phyloP scores from a whole-genome alignment of 2,888 invertebrate genomes.

The Himalopsyche japonica region DNA sequence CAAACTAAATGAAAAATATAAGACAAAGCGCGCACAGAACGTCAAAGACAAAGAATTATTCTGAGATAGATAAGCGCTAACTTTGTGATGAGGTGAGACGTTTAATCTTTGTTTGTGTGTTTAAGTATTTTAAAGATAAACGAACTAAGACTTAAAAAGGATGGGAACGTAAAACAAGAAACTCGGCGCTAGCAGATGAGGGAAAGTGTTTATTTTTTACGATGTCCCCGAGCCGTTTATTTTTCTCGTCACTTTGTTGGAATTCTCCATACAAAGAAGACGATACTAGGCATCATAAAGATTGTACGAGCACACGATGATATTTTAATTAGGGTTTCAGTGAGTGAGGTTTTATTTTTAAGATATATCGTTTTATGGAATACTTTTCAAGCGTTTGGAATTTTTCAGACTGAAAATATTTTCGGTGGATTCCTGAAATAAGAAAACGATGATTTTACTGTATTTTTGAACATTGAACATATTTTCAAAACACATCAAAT shows the following conservation, averaged over 20 bases:
- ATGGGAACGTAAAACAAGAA: neutral
- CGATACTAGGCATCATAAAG: neutral
- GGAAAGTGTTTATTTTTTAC: slow-evolving; percentile 21
- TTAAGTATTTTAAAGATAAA: slow-evolving; percentile 35
- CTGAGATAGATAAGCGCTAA: slow-evolving; percentile 15
- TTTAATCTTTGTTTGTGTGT: slow-evolving; percentile 38
- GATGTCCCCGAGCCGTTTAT: slow-evolving; percentile 21
- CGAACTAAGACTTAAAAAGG: slow-evolving; percentile 15
- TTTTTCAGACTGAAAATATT: neutral
- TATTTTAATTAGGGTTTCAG: neutral
- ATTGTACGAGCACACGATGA: neutral
- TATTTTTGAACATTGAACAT: too few species aligned
- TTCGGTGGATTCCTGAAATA: too few species aligned
- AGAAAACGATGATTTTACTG: too few species aligned
- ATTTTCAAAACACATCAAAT: too few species aligned
- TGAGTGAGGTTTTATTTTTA: neutral
- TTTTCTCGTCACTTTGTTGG: neutral
- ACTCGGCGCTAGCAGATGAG: neutral
- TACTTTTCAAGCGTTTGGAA: neutral
- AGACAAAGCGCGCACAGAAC: neutral
- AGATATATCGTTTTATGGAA: neutral
- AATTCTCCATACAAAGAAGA: neutral
- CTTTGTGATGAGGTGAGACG: slow-evolving; percentile 36
- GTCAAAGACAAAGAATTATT: slow-evolving; percentile 32
- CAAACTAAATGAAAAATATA: neutral